Evolutionary conservation across 2,113 vertebrate species (phyloP).

Genomic region (Platysternon megacephalum): DNA sequence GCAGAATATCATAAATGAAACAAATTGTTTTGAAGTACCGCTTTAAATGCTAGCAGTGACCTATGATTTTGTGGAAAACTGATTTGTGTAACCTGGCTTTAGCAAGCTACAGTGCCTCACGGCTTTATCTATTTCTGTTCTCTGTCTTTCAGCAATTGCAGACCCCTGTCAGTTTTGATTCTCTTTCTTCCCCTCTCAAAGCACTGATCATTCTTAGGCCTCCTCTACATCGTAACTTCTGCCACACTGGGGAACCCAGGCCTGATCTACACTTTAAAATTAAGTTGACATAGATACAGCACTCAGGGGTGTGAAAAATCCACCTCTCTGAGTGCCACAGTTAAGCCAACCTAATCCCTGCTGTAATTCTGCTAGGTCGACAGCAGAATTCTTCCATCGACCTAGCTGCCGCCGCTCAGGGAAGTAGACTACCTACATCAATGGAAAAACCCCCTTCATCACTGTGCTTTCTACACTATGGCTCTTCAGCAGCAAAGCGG

Average conservation of each 20-base stretch:
- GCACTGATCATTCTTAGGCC: neutral
- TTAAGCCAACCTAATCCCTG: neutral
- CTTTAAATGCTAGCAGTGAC: neutral
- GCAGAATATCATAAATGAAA: neutral
- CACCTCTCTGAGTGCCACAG: neutral
- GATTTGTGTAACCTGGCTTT: neutral
- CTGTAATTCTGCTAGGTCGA: no score
- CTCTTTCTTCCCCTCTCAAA: neutral
- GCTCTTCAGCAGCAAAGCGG: neutral
- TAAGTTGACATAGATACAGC: neutral
- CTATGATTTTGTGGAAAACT: neutral
- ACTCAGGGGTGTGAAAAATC: neutral
- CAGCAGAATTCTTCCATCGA: no score
- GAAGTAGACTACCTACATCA: neutral
- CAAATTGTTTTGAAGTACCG: neutral
- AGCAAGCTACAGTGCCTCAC: neutral
- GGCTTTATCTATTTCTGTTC: neutral
- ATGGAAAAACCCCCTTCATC: neutral
- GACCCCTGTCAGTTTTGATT: neutral
- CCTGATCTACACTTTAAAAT: neutral
- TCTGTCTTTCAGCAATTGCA: neutral
- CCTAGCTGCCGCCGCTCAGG: neutral
- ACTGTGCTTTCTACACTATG: neutral
- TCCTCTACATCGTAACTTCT: neutral
- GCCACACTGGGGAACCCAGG: no score